Evolutionary conservation across 1,140 invertebrate species (phyloP), one percentile per base, ranked within the genome.

Genomic region (Zophobas atratus): DNA sequence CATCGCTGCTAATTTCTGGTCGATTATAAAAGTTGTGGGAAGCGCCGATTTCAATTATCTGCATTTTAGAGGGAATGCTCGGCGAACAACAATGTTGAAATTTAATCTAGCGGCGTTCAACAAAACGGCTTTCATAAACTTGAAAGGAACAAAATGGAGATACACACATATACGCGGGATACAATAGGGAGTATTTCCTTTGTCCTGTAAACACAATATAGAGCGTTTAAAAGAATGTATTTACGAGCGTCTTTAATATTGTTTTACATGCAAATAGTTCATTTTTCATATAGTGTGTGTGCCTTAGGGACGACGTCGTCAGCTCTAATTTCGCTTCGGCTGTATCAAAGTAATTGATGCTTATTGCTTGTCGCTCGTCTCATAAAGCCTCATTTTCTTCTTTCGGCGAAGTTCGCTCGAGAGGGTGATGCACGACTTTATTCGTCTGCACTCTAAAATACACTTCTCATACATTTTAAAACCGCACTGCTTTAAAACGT

Each of bases 191-290:
- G 49, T 41, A 72, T 53, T 72, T 72, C 48, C 70, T 72, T 72
- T 72, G 51, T 72, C 70, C 70, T 72, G 71, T 43, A 73, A 72
- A 72, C 70, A 72, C 70, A 53, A 73, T 73, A 73, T 73, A 33
- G 71, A 73, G 49, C 71, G 71, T 73, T 73, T 73, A 73, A 73
- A 73, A 53, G 49, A 73, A 73, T 73, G 32, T 56, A 73, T 73
- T 71, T 73, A 73, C 70, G 49, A 55, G 70, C 71, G 33, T 73
- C 71, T 56, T 56, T 73, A 73, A 73, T 73, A 73, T 55, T 73
- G 71, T 73, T 73, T 67, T 73, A 56, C 71, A 73, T 73, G 71
- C 71, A 73, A 73, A 73, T 73, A 73, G 49, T 73, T 41, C 39
- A 73, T 73, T 73, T 56, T 73, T 73, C 71, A 73, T 73, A 56